Evolutionary conservation across 2,888 invertebrate genomes (phyloP), one percentile per base, ranked within the genome.

Genomic region (Osedax frankpressi): DNA sequence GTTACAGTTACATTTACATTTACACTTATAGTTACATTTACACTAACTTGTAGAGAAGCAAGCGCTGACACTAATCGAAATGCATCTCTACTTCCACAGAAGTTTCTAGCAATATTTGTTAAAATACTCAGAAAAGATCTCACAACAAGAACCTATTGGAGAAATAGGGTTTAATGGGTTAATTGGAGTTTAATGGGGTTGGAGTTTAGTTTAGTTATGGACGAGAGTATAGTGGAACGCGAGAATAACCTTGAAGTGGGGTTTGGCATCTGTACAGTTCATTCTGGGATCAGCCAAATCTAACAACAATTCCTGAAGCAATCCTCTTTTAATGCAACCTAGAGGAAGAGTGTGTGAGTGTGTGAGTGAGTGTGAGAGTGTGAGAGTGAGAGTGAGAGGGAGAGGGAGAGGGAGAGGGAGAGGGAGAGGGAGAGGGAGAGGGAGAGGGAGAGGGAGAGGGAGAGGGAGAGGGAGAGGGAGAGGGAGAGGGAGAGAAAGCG

Each of bases 51-150:
- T 19, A 81, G 75, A 28, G 78, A 73, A 0, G 77, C 71, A 2
- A 81, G 76, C 1, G 79, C 75, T 14, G 77, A 76, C 29, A 76
- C 75, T 28, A 78, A 77, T 30, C 80, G 77, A 27, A 80, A 75
- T 2, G 73, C 73, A 28, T 77, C 76, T 3, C 79, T 78, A 26
- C 79, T 78, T 14, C 78, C 78, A n/a, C 77, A 74, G 28, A 70
- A 63, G 74, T 79, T 79, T 29, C 81, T 74, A 1, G 79, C 75
- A 62, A 79, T 76, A 71, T 82, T 82, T 74, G 80, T 80, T 11
- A 81, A 75, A 14, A 81, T 79, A 11, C 81, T 81, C 1, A 82
- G 76, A 65, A 80, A 75, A 14, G 80, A 78, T 72, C 81, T 81
- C n/a, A 80, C 78, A 29, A 77, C 30, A 11, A 44, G 44, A 44